phyloP scores from a whole-genome alignment of 2,113 vertebrate species.

The Phrynosoma platyrhinos region DNA sequence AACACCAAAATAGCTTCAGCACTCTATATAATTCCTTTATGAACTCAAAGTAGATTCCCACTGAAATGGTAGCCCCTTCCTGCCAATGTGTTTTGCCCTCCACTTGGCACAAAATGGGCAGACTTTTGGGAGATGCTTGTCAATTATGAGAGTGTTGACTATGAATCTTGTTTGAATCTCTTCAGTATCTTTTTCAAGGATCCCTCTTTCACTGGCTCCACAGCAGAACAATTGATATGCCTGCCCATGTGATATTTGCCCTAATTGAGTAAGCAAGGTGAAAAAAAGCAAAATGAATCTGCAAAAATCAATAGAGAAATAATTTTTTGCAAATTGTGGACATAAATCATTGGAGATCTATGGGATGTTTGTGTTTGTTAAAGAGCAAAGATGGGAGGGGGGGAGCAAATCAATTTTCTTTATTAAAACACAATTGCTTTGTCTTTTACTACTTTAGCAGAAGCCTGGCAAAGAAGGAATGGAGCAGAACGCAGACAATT shows the following conservation, averaged over 20 bases:
- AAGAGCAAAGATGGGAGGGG: conserved; percentile 51
- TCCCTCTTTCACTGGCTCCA: rapidly evolving
- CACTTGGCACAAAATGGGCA: not conserved
- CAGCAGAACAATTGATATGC: conserved; percentile 65
- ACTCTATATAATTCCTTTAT: too few species aligned
- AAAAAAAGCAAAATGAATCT: conserved; percentile 65
- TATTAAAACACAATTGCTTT: conserved; percentile 78
- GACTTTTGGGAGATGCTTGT: not conserved
- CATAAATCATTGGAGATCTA: conserved; percentile 78
- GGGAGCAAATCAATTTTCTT: conserved; percentile 76
- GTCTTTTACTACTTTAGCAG: conserved; percentile 62
- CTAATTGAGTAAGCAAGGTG: conserved; percentile 73
- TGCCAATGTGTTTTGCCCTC: too few species aligned
- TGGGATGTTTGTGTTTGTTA: conserved; percentile 63
- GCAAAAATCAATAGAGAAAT: conserved; percentile 80
- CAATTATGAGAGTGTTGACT: not conserved
- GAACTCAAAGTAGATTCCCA: too few species aligned
- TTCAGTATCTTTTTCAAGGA: not conserved
- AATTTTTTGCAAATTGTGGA: conserved; percentile 79
- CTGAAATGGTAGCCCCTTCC: too few species aligned
- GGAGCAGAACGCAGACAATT: not conserved
- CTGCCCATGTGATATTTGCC: conserved; percentile 56
- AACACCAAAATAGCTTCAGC: too few species aligned
- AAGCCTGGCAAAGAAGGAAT: not conserved
- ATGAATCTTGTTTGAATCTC: not conserved